Base-by-base conservation (phyloP, 2,888 invertebrate species). In the Cheilosia variabilis region DNA sequence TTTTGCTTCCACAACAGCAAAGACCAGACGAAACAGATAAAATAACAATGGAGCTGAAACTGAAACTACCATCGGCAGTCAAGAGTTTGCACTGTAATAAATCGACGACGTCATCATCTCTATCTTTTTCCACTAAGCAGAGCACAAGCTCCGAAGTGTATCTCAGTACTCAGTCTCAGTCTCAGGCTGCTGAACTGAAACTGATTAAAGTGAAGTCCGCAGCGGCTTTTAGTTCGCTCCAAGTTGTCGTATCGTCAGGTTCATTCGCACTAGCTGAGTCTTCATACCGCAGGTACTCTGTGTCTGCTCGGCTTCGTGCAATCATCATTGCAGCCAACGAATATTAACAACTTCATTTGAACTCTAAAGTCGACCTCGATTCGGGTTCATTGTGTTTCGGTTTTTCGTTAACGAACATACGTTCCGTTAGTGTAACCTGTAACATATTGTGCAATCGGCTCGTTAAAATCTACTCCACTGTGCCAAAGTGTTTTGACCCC, bases 401-500 rank as follows among this genome's bases (percentile, higher is more conserved):
- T 73, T 55, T 47, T 43, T 58, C 19, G 19, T 58, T 17, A 31
- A 17, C 50, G 24, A 52, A 22, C 13, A 24, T 15, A 52, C 15
- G 22, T 24, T 15, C 24, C 52, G 27, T 45, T 10, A 22, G 24
- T 15, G 10, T 53, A 17, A 4, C 7, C 17, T 15, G n/a, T 53
- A 17, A 4, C 7, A 52, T 6, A 43, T 60, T 60, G 41, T 24
- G 24, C 43, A 60, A 43, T 4, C 17, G 13, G 15, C 13, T 50
- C 50, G 19, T 22, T 24, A 13, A 37, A 37, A n/a, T 27, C 24
- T 50, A 34, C 37, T 53, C 24, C 24, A 62, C 52, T 63, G 53
- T 45, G 57, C 43, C 27, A 71, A 72, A 76, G 75, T 76, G 41
- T 81, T 66, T 86, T 80, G 72, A 81, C 71, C 80, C 45, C 50